Base-by-base conservation (phyloP, 2,113 vertebrate species). In the Carlito syrichta region DNA sequence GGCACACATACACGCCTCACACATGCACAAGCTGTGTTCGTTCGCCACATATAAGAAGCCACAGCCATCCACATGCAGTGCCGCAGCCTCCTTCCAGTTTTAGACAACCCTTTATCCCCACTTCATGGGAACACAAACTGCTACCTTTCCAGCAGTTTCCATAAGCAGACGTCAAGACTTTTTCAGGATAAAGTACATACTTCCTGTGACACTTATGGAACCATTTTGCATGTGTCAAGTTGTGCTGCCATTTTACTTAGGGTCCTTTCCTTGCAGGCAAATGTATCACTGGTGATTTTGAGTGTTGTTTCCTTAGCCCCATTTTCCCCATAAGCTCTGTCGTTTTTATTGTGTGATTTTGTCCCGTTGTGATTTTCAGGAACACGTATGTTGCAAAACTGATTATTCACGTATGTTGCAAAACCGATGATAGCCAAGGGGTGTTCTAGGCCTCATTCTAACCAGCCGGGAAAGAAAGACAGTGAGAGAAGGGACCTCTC, bases 1-100 rank as follows among this genome's bases (percentile, higher is more conserved):
- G 1, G 2, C 23, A n/a, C 23, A 17, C 6, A 20, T 5, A 17
- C 2, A 8, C 4, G 4, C 43, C 2, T 9, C 71, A 10, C 17
- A 35, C 9, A 45, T 13, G 54, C 73, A 5, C 48, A 9, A 78
- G 74, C n/a, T n/a, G n/a, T n/a, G n/a, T n/a, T n/a, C n/a, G n/a
- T n/a, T n/a, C n/a, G n/a, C n/a, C n/a, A n/a, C n/a, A n/a, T n/a
- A n/a, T n/a, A n/a, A n/a, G n/a, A n/a, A n/a, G n/a, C 66, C 63
- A 20, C 2, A 7, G 22, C 19, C 25, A 43, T 16, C 74, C n/a
- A 14, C 17, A 12, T 43, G n/a, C 56, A 58, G 40, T 5, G 43
- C 78, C 10, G 56, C 6, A 45, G 14, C 43, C 69, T 40, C 50
- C 43, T 54, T 56, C 11, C 10, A 7, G 10, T 48, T 52, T 89